Evolutionary conservation across 2,888 invertebrate genomes (phyloP), one percentile per base, ranked within the genome.

Genomic region (Cryptophagus acutangulus): DNA sequence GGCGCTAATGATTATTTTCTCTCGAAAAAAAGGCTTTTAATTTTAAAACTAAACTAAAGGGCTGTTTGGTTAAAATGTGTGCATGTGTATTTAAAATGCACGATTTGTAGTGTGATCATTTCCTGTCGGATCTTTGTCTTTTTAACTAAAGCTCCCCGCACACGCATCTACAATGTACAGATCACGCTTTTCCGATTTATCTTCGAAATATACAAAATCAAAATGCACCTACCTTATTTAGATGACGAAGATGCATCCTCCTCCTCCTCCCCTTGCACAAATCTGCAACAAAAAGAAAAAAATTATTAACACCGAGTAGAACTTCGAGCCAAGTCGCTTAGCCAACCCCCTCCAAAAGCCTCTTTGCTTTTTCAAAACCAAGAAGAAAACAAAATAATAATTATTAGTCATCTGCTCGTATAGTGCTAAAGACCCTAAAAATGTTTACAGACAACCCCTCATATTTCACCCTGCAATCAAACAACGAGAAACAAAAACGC

Each of bases 401-500:
- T 26, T 26, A 4, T n/a, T 26, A 26, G n/a, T 26, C 26, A 26
- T 4, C 3, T 26, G 3, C 3, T 13, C 10, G 3, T 26, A 6
- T 20, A 6, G 6, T 20, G 20, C 9, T 20, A 9, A 6, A 6
- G 20, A 20, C 20, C 9, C 20, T 20, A 20, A 6, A 20, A 20
- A 50, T 72, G 66, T 73, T 76, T 54, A 52, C 77, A 84, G 85
- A 85, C 71, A 86, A 85, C 69, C 85, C 85, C 31, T 84, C 84
- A 47, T 86, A 86, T 66, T 86, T 86, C 67, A 77, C 82, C 58
- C 69, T 84, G 57, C 74, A 77, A 51, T 73, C 76, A 59, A n/a
- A n/a, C n/a, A 74, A 63, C 45, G 58, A 62, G 33, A 41, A 53
- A 43, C 47, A 45, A 43, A 44, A 31, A 28, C 36, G 57, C 17